These are phyloP conservation scores for Thripadectes ignobilis DNA, from an alignment of 2,797 vertebrate genomes.

Conservation along the genomic window DNA sequence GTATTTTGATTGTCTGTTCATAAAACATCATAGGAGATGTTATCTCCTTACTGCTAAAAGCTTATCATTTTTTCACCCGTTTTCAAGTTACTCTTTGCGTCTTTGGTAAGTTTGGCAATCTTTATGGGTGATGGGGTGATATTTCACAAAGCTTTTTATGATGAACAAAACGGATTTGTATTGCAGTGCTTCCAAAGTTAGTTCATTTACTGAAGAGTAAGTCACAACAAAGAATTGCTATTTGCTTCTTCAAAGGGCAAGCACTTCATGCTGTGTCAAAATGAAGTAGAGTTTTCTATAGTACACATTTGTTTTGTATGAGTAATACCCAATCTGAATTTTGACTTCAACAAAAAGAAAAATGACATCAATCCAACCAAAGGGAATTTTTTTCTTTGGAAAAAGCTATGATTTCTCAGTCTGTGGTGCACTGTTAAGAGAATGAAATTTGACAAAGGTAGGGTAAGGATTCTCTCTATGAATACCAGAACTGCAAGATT, in stretches of 20 bases:
- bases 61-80: neutral
- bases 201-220: neutral
- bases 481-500: neutral
- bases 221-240: neutral
- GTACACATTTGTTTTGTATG: neutral
- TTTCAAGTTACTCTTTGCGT: neutral
- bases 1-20: neutral
- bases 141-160: neutral
- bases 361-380: neutral
- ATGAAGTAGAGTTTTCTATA: neutral
- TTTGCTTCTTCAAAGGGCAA: neutral
- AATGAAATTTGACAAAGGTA: neutral
- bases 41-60: neutral
- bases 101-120: neutral
- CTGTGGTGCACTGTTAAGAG: accelerated
- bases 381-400: neutral
- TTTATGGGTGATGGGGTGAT: neutral
- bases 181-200: neutral
- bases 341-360: neutral
- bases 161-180: neutral
- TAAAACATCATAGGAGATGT: neutral
- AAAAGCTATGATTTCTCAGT: neutral
- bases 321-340: neutral
- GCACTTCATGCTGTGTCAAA: neutral
- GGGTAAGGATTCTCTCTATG: neutral